phyloP scores from a whole-genome alignment of 1,140 invertebrate species.

The Neoseiulus cucumeris region DNA sequence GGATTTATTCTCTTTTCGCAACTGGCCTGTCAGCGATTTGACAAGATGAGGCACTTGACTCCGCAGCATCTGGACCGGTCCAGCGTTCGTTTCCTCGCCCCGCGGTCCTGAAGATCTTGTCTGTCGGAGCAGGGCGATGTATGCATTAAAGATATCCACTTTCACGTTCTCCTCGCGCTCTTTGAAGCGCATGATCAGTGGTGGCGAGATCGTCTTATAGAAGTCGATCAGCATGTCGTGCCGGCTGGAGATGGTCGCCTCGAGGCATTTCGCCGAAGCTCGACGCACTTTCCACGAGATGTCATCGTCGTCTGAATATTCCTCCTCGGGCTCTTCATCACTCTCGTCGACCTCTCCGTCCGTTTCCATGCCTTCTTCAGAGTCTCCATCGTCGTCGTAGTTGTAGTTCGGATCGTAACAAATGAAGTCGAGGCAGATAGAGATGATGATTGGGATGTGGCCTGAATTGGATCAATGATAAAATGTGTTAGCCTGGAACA shows the following conservation, averaged over 20 bases:
- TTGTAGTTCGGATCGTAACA: conserved; percentile 98
- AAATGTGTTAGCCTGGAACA: not conserved
- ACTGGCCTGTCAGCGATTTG: conserved; percentile 63
- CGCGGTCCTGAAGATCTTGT: conserved; percentile 41
- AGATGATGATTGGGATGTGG: conserved; percentile 40
- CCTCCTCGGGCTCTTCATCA: conserved; percentile 57
- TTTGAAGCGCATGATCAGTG: conserved; percentile 77
- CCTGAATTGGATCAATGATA: conserved; percentile 14
- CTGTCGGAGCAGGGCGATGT: conserved; percentile 73
- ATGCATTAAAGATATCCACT: conserved; percentile 89
- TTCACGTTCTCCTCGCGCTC: conserved; percentile 98
- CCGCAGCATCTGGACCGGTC: conserved; percentile 23
- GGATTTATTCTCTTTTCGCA: conserved; percentile 61
- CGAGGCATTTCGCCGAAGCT: conserved; percentile 87
- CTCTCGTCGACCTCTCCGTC: conserved; percentile 44
- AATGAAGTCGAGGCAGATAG: conserved; percentile 71
- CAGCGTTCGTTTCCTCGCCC: not conserved
- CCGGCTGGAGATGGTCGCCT: conserved; percentile 75
- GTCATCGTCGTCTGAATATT: conserved; percentile 96
- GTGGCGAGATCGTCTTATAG: conserved; percentile 66
- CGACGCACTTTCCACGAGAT: conserved; percentile 95
- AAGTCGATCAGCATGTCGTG: conserved; percentile 75
- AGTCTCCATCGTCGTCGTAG: conserved; percentile 61
- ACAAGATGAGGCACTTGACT: conserved; percentile 51
- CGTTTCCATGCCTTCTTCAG: conserved; percentile 37